Conservation (phyloP, 1,140 invertebrate species). For the Brachionus sp. region DNA sequence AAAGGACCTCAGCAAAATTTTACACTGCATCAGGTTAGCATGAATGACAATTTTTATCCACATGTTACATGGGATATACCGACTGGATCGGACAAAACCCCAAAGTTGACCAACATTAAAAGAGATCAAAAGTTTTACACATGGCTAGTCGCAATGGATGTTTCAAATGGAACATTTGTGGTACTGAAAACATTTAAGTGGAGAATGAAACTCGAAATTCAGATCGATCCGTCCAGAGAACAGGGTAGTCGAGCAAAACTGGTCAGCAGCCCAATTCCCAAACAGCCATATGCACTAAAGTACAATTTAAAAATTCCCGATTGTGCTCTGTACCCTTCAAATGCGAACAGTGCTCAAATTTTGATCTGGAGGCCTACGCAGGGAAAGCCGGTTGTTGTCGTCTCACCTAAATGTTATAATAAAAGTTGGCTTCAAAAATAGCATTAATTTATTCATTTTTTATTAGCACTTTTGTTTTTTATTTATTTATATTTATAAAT, state of each 20-base stretch:
- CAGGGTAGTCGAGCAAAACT: slow-evolving; percentile 53
- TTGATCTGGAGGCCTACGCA: slow-evolving; percentile 55
- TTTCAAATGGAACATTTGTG: slow-evolving; percentile 53
- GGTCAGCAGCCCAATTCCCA: slow-evolving; percentile 51
- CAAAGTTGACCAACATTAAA: slow-evolving; percentile 56
- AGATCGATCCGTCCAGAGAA: slow-evolving; percentile 53
- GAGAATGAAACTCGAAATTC: slow-evolving; percentile 57
- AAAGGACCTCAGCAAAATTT: slow-evolving; percentile 54
- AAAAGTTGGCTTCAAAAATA: slow-evolving; percentile 18
- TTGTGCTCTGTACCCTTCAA: slow-evolving; percentile 57
- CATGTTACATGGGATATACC: slow-evolving; percentile 60
- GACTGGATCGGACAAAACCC: slow-evolving; percentile 51
- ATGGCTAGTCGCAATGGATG: slow-evolving; percentile 58
- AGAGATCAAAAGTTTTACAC: slow-evolving; percentile 59
- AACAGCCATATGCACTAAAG: slow-evolving; percentile 54
- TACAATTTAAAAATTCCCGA: slow-evolving; percentile 53
- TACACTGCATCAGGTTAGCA: slow-evolving; percentile 54
- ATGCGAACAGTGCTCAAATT: slow-evolving; percentile 59
- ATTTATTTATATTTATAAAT: background rate
- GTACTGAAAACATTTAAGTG: slow-evolving; percentile 56
- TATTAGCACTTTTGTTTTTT: background rate
- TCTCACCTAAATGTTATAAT: slow-evolving; percentile 39
- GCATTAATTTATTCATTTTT: background rate
- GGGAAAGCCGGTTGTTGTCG: slow-evolving; percentile 46
- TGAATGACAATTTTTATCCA: slow-evolving; percentile 61